These are phyloP conservation scores for Ceratotherium simum DNA, from an alignment of 2,113 vertebrate genomes.

Conservation along the genomic window DNA sequence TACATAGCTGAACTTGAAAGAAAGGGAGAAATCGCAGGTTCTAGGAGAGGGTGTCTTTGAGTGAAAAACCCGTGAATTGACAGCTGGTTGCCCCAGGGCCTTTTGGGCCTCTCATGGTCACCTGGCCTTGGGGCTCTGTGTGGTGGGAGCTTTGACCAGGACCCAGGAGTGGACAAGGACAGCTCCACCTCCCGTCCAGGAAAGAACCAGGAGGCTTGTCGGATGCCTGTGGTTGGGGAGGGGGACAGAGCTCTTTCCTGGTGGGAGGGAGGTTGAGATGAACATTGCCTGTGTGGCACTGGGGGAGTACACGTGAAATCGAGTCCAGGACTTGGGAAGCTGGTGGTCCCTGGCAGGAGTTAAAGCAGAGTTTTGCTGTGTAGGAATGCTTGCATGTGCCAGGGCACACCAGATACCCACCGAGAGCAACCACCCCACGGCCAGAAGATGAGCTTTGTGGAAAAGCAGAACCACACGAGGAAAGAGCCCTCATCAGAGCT, in stretches of 20 bases:
- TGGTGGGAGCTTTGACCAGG: neutral
- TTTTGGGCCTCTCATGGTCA: accelerated
- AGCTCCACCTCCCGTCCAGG: accelerated
- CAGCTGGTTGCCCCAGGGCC: neutral
- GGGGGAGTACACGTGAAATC: accelerated
- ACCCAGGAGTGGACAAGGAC: neutral
- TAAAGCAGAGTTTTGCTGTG: neutral
- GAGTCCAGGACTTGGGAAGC: too few relatives aligned
- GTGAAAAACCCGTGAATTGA: accelerated
- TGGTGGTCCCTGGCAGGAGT: neutral
- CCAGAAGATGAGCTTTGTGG: neutral
- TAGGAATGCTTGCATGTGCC: too few relatives aligned
- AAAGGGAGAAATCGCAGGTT: too few relatives aligned
- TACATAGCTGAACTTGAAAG: neutral
- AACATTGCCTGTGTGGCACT: accelerated
- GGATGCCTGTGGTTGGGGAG: accelerated
- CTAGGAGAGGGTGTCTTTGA: neutral
- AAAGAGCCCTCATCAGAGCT: accelerated
- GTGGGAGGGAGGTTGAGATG: neutral
- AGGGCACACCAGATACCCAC: neutral
- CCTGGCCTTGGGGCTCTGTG: neutral
- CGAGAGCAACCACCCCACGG: neutral
- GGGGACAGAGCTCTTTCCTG: neutral
- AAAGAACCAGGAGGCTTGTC: neutral
- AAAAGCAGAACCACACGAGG: neutral